phyloP scores from a whole-genome alignment of 2,888 invertebrate genomes.

The Trichopria drosophilae region DNA sequence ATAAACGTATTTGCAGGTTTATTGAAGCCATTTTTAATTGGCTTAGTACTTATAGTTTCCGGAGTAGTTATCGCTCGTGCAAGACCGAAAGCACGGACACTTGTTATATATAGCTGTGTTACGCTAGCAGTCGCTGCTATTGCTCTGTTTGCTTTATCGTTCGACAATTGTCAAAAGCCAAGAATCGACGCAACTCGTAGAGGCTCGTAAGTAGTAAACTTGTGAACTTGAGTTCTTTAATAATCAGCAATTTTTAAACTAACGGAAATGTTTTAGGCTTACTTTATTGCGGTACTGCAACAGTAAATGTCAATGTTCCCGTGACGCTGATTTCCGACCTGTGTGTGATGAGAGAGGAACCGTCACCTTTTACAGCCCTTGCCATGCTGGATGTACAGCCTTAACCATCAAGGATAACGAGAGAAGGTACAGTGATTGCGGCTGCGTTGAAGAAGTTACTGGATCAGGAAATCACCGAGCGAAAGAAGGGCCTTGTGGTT shows the following conservation, averaged over 20 bases:
- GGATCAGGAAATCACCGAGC: constrained; percentile 50
- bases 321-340: constrained; percentile 63
- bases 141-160: constrained; percentile 59
- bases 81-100: constrained; percentile 59
- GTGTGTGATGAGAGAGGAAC: constrained; percentile 64
- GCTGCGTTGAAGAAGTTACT: constrained; percentile 55
- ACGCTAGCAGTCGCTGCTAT: constrained; percentile 57
- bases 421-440: constrained; percentile 61
- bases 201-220: constrained; percentile 47
- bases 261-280: constrained; percentile 39
- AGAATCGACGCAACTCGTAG: constrained; percentile 59
- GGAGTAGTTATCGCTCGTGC: constrained; percentile 63
- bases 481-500: constrained; percentile 63
- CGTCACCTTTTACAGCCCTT: constrained; percentile 71
- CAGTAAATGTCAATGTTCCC: constrained; percentile 61
- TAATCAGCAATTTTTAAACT: too few relatives aligned
- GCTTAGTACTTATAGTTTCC: constrained; percentile 60
- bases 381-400: constrained; percentile 70
- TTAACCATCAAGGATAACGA: constrained; percentile 57
- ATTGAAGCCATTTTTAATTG: constrained; percentile 64
- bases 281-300: constrained; percentile 61
- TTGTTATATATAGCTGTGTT: constrained; percentile 61
- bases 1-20: constrained; percentile 50
- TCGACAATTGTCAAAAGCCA: constrained; percentile 59
- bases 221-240: too few relatives aligned